Evolutionary conservation across 1,140 invertebrate species (phyloP), one percentile per base, ranked within the genome.

Genomic region (Plectus sambesii): DNA sequence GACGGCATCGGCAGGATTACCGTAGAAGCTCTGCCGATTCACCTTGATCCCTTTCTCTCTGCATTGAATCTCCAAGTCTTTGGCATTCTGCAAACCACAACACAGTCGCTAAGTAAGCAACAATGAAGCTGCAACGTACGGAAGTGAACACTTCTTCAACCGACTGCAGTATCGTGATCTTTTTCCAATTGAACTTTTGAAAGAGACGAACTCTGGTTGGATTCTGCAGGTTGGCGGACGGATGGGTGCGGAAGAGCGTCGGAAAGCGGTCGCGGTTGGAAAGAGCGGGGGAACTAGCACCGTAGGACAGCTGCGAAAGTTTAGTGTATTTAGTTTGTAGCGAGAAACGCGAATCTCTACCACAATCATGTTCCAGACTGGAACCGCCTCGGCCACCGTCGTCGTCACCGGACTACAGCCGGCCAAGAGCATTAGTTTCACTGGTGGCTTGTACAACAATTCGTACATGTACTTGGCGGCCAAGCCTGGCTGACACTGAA

Each of bases 331-430:
- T 36, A 49, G 15, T 23, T 5, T 0, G 36, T 9, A 43, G 12
- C 20, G 5, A 0, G 36, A 12, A 43, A 12, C 2, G 35, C 17
- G 38, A 53, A 40, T 45, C 42, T 81, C 81, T 76, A 97, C 90
- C 74, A 98, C 93, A 64, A 98, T 84, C 33, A 99, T 76, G 74
- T 99, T 98, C 92, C 93, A 99, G 85, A 97, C 96, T 74, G 93
- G 94, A 23, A 93, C 92, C 25, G 92, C 88, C 74, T 98, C 92
- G 0, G 92, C 92, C 1, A 99, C 88, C 36, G 92, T 94, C 5
- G 93, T 98, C 62, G 92, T 97, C n/a, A 98, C 93, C 2, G 90
- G 94, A 56, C 87, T 93, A 71, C 93, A 98, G 40, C 93, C 94
- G 1, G 74, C 66, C 23, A 99, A 74, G 41, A 98, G 73, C 77